A percentile compares a stretch with the other conserved stretches of the same genome.
phyloP scores from a whole-genome alignment of 1,140 invertebrate genomes.

The Cecropterus lyciades region DNA sequence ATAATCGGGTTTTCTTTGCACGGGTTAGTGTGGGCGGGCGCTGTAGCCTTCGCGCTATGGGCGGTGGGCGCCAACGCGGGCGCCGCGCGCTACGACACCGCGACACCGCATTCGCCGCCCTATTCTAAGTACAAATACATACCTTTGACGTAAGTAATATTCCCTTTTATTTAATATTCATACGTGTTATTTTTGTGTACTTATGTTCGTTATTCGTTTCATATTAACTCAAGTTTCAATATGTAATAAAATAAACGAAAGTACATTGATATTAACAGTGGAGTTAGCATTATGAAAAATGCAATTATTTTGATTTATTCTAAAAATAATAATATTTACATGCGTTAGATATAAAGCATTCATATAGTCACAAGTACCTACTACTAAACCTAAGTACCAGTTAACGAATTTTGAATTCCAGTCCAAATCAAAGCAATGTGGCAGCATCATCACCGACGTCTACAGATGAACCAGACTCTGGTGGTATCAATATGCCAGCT shows the following conservation, averaged over 20 bases:
- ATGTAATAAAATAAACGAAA: too few species aligned
- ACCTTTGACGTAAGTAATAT: conserved; percentile 65
- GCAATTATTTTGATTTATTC: too few species aligned
- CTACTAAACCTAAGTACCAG: too few species aligned
- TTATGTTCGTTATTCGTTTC: neutral
- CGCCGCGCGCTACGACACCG: conserved; percentile 64
- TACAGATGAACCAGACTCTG: conserved; percentile 28
- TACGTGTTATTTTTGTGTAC: neutral
- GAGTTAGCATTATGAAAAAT: too few species aligned
- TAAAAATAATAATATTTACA: too few species aligned
- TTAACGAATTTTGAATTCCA: conserved; percentile 2
- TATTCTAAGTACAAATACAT: conserved; percentile 67
- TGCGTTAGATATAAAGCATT: too few species aligned
- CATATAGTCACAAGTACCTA: too few species aligned
- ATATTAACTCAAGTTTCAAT: too few species aligned
- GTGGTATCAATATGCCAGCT: conserved; percentile 52
- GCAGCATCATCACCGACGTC: conserved; percentile 23
- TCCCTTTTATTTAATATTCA: neutral
- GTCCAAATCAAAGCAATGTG: conserved; percentile 33
- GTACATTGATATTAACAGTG: too few species aligned
- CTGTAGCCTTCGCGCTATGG: conserved; percentile 62
- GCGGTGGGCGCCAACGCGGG: conserved; percentile 56
- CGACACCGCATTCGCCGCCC: conserved; percentile 67
- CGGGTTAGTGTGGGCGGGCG: conserved; percentile 55
- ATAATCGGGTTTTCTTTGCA: conserved; percentile 60